Evolutionary conservation across 1,140 invertebrate genomes (phyloP), one percentile per base, ranked within the genome.

Genomic region (Bombus fervidus): DNA sequence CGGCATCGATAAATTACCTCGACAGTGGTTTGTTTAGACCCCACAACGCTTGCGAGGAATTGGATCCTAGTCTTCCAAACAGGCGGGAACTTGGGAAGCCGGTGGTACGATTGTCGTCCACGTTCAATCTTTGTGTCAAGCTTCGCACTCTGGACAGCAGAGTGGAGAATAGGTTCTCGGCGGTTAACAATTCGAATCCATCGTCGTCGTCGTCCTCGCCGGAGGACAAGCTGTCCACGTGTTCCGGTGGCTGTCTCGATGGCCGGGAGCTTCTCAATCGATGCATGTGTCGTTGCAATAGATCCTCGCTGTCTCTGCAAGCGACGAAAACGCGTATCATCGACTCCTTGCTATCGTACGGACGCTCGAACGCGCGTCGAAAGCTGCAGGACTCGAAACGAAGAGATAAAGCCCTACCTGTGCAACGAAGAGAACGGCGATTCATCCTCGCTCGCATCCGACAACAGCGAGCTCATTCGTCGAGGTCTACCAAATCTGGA

Each of bases 131-230:
- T 91, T 98, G 97, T 2, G 98, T 98, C 39, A 98, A 95, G 91
- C 97, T 98, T 66, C 98, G 96, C 93, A 98, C 98, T 93, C 98
- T 96, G 86, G 98, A 97, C 66, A 98, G 94, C 62, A 98, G 94
- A 1, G 97, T 98, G 2, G 98, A 98, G 94, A 98, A 98, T 47
- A 98, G 95, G 93, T 98, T 98, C 95, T 98, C 98, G 2, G 98
- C 98, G 5, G 98, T 98, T 69, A 98, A 95, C 83, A 98, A 96
- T 93, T 98, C 98, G 96, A 98, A 98, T 86, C 97, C 98, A 93
- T 98, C 98, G 91, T 98, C 98, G 90, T 98, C 98, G 92, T 98
- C 97, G 85, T 98, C 97, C 92, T 98, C 98, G 66, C 97, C 98
- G 22, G 98, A 98, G 90, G 97, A 98, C 64, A 98, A 96, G 80